These are phyloP conservation scores for Drosophila nr. fundita DNA, from an alignment of 2,888 invertebrate species.

Conservation along the genomic window DNA sequence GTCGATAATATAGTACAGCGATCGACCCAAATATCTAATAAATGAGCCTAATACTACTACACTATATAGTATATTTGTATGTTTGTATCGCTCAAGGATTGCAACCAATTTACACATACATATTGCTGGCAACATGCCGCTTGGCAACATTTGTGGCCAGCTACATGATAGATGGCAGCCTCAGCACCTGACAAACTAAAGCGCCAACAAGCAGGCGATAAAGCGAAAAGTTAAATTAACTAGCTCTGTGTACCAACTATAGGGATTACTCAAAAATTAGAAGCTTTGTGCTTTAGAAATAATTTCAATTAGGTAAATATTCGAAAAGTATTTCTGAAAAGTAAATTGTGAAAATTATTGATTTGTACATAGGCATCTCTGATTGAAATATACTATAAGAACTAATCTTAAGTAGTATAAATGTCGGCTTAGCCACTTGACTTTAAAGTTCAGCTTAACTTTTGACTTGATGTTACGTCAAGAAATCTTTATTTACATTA, in stretches of 20 bases:
- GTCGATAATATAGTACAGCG: conserved; percentile 32
- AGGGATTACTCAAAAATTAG: neutral
- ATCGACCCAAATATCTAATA: conserved; percentile 44
- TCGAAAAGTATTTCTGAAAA: neutral
- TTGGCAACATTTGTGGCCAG: conserved; percentile 26
- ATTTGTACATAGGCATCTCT: neutral
- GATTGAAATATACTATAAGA: neutral
- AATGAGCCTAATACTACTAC: neutral
- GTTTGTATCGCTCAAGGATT: conserved; percentile 18
- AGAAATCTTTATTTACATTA: conserved; percentile 12
- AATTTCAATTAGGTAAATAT: neutral
- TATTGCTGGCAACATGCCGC: conserved; percentile 10
- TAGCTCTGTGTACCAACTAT: neutral
- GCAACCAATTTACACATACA: neutral
- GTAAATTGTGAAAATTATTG: neutral
- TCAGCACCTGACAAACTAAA: conserved; percentile 30
- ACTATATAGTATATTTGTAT: neutral
- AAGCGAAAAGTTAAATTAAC: neutral
- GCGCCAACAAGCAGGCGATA: conserved; percentile 43
- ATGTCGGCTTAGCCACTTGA: neutral
- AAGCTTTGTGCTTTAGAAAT: neutral
- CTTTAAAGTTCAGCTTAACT: neutral
- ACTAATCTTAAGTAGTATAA: neutral
- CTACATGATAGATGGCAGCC: conserved; percentile 47
- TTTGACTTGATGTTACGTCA: conserved; percentile 2